Evolutionary conservation across 1,140 invertebrate genomes (phyloP), one percentile per base, ranked within the genome.

Genomic region (Dryas iulia): DNA sequence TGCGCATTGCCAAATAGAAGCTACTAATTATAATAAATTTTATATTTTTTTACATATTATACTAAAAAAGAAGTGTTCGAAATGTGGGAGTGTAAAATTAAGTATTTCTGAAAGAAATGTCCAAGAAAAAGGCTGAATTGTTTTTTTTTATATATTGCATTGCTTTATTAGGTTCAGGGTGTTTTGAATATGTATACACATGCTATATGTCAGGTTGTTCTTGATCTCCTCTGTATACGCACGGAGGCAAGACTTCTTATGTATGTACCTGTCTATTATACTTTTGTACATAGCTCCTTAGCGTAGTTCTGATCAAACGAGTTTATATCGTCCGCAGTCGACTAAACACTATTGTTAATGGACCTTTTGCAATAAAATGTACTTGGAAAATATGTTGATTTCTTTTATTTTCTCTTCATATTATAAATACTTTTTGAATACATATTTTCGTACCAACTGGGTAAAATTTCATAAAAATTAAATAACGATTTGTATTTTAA

Each of bases 281-380:
- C 80, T 87, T 67, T 86, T 90, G 86, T 90, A 88, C 76, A 87
- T 89, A 89, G 76, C 74, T 69, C 66, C 67, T 47, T 79, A 83
- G 81, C 59, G 39, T 74, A 81, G 82, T 63, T 71, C 74, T 63
- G 74, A 74, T 74, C 72, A 81, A 81, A 73, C 62, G 63, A 76
- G 81, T 88, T 87, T 86, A 81, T 84, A 83, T 87, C 81, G 79
- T 78, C 81, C 84, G 87, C 87, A 89, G 85, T 90, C 86, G 86
- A 84, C 82, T 86, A 84, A 90, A 84, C 77, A 87, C 84, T 89
- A 88, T 86, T 81, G 79, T 73, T 69, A 63, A 73, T 75, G 73
- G 72, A 81, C 56, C 57, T 66, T 78, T 85, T 82, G 33, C 83
- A 88, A 86, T 88, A 87, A 86, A 86, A 84, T 77, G 53, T 83